Conservation (phyloP, 1,140 invertebrate species). For the Branchinecta lindahli region DNA sequence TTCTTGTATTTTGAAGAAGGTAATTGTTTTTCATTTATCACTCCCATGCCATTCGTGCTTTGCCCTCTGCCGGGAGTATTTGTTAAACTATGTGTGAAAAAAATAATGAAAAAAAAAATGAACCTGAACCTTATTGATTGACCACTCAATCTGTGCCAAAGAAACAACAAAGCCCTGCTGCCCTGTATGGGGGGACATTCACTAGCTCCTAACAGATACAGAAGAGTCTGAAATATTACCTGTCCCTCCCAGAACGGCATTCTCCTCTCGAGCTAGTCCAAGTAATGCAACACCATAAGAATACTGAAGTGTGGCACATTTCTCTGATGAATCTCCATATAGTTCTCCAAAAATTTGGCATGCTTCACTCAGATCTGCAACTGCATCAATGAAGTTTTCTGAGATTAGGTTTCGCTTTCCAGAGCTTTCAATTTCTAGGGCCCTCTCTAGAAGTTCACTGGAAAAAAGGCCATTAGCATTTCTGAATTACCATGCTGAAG, state of each 20-base stretch:
- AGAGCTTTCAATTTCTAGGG: neutral
- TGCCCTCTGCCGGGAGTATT: too few species aligned
- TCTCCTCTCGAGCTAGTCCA: neutral
- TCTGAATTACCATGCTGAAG: too few species aligned
- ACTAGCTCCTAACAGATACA: too few species aligned
- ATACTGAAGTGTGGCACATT: neutral
- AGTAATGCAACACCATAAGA: neutral
- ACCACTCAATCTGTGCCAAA: too few species aligned
- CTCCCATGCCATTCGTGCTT: too few species aligned
- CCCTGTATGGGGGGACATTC: too few species aligned
- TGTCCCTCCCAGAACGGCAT: neutral
- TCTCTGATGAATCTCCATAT: neutral
- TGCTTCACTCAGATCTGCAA: slow-evolving; percentile 4
- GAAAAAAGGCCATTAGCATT: neutral
- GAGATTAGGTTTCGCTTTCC: neutral
- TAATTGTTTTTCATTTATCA: too few species aligned
- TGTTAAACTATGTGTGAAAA: too few species aligned
- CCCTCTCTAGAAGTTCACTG: neutral
- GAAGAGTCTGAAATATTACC: neutral
- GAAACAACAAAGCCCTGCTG: too few species aligned
- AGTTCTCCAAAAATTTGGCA: neutral
- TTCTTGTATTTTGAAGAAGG: too few species aligned
- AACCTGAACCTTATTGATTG: too few species aligned
- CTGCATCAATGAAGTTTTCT: neutral
- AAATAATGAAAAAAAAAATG: too few species aligned